Evolutionary conservation across 2,888 invertebrate genomes (phyloP).

Genomic region (Patella ulyssiponensis): DNA sequence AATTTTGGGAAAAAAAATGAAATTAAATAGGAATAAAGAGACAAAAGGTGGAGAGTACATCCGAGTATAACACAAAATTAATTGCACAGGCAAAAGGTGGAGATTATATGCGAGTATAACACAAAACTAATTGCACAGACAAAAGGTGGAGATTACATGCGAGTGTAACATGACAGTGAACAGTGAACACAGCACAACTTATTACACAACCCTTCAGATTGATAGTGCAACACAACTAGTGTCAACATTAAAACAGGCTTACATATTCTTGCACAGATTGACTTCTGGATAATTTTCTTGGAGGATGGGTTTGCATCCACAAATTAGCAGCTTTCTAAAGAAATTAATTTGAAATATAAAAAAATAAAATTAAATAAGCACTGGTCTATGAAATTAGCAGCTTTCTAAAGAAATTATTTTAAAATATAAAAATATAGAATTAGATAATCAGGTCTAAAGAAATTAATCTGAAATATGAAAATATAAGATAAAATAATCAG

Average conservation of each 20-base stretch:
- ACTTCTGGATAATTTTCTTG: slow-evolving; percentile 54
- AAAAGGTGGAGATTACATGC: background rate
- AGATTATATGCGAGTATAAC: background rate
- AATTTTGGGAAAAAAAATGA: too few relatives aligned
- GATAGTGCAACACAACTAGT: too few relatives aligned
- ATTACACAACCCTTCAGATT: background rate
- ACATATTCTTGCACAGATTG: slow-evolving; percentile 54
- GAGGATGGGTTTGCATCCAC: slow-evolving; percentile 60
- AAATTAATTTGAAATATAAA: background rate
- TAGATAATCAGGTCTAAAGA: slow-evolving; percentile 17
- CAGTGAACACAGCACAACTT: slow-evolving; percentile 31
- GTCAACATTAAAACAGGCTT: background rate
- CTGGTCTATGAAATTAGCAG: slow-evolving; percentile 44
- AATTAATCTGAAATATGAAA: slow-evolving; percentile 7
- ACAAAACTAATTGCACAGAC: background rate
- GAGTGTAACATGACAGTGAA: background rate
- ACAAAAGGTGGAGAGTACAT: too few relatives aligned
- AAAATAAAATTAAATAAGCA: too few relatives aligned
- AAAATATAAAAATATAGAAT: too few relatives aligned
- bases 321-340: slow-evolving; percentile 58
- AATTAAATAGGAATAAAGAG: too few relatives aligned
- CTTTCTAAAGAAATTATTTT: slow-evolving; percentile 43
- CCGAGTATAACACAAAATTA: too few relatives aligned
- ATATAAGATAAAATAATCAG: too few relatives aligned
- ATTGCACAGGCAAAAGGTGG: too few relatives aligned